Base-by-base conservation (phyloP, 2,797 vertebrate genomes). In the Sebastes diaconus region DNA sequence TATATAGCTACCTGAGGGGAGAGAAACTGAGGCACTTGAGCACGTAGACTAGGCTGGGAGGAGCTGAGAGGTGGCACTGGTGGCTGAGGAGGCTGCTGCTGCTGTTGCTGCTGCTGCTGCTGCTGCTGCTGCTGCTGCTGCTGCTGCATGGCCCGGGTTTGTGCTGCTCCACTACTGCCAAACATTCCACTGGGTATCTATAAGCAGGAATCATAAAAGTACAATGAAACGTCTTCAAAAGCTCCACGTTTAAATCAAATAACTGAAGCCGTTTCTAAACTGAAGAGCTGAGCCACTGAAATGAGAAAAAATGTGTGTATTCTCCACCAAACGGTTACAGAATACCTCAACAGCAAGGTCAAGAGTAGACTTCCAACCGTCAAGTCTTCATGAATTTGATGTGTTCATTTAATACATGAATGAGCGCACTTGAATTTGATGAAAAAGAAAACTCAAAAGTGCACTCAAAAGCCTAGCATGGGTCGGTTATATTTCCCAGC, bases 21-120 rank as follows among this genome's bases (percentile, higher is more conserved):
- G 96, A 98, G 97, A 98, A 98, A 98, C 97, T 97, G 98, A 99
- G 98, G 98, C 97, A 99, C 98, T 99, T 99, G 98, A 97, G 98
- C 97, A 94, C 98, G 97, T 97, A 99, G 97, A 97, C 97, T 97
- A 97, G 98, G 98, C 98, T 99, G 98, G 97, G 98, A 96, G 96
- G 98, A 98, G 96, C 96, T 97, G 95, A 97, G 98, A 97, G 98
- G 96, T 96, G 97, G 97, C 97, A 97, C 97, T 97, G 97, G 96
- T 93, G 97, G 97, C 96, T 96, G 95, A 93, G 95, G 95, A 92
- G 93, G 94, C 90, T 93, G 98, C 94, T 39, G 32, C 32, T 29
- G 29, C 2, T 34, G 94, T 88, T 93, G 98, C 94, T 93, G 98
- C 12, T 39, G 94, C 90, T 93, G 98, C 94, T 93, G 98, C 94